These are phyloP conservation scores for Cryptosula pallasiana DNA, from an alignment of 2,888 invertebrate genomes.

Conservation along the genomic window DNA sequence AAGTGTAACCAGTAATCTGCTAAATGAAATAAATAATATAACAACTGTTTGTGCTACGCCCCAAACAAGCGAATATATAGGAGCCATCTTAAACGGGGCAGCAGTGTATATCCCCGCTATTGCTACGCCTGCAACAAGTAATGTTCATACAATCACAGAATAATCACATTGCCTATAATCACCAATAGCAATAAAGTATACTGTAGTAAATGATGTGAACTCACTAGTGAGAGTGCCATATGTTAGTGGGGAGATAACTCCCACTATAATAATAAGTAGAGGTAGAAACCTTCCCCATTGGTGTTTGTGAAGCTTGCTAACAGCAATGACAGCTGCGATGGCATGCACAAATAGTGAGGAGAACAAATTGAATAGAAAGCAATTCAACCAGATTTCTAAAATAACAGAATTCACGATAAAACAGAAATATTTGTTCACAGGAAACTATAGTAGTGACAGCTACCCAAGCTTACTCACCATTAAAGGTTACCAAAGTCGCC, in stretches of 20 bases:
- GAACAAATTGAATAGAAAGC: slow-evolving; percentile 90
- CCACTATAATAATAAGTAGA: slow-evolving; percentile 75
- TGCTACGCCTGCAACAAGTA: slow-evolving; percentile 76
- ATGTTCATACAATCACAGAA: neutral
- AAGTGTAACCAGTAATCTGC: slow-evolving; percentile 84
- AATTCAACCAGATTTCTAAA: slow-evolving; percentile 94
- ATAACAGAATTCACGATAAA: slow-evolving; percentile 49
- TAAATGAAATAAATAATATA: slow-evolving; percentile 84
- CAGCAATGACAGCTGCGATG: slow-evolving; percentile 83
- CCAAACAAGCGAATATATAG: slow-evolving; percentile 86
- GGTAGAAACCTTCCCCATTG: slow-evolving; percentile 90
- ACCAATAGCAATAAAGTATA: neutral
- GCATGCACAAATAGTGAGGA: slow-evolving; percentile 85
- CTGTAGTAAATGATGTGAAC: slow-evolving; percentile 27
- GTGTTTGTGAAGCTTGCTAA: slow-evolving; percentile 85
- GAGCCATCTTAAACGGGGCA: slow-evolving; percentile 80
- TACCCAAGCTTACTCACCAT: too few species aligned
- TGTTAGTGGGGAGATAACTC: slow-evolving; percentile 78
- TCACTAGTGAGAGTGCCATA: slow-evolving; percentile 63
- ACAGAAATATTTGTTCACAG: too few species aligned
- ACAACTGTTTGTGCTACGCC: slow-evolving; percentile 87
- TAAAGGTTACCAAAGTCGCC: neutral
- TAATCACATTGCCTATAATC: neutral
- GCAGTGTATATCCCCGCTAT: slow-evolving; percentile 90
- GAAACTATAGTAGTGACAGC: too few species aligned